phyloP scores from a whole-genome alignment of 2,888 invertebrate species.

The Cerastoderma edule region DNA sequence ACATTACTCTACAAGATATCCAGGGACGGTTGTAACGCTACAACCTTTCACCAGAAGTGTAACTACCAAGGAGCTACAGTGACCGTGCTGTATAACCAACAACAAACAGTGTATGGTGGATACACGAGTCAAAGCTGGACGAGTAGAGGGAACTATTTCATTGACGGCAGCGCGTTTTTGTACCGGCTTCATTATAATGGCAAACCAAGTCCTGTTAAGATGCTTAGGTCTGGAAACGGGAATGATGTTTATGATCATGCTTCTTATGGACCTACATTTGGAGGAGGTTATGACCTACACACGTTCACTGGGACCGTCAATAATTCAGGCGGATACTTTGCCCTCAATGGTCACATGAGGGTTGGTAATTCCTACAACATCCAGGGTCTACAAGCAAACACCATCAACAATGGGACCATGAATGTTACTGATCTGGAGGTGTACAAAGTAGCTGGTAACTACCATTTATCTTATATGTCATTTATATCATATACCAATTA shows the following conservation, averaged over 20 bases:
- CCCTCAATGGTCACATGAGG: slow-evolving; percentile 21
- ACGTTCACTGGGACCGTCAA: slow-evolving; percentile 27
- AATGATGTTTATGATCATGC: background rate
- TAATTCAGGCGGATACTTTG: too few species aligned
- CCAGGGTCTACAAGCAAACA: slow-evolving; percentile 22
- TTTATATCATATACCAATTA: too few species aligned
- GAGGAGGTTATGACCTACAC: slow-evolving; percentile 20
- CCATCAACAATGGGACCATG: too few species aligned
- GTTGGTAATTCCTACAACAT: slow-evolving; percentile 24
- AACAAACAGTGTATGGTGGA: too few species aligned
- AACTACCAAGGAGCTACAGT: too few species aligned
- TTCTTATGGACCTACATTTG: slow-evolving; percentile 42
- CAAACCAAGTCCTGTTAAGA: background rate
- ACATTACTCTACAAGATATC: too few species aligned
- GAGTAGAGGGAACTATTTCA: background rate
- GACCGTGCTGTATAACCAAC: too few species aligned
- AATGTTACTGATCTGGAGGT: too few species aligned
- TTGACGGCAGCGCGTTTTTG: background rate
- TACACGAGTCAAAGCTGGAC: background rate
- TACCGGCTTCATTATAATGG: too few species aligned
- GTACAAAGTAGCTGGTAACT: slow-evolving; percentile 48
- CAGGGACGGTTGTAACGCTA: too few species aligned
- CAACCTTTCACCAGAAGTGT: too few species aligned
- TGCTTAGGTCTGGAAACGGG: background rate
- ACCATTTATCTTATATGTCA: slow-evolving; percentile 51